Base-by-base conservation (phyloP, 1,140 invertebrate genomes). In the Dryas iulia region DNA sequence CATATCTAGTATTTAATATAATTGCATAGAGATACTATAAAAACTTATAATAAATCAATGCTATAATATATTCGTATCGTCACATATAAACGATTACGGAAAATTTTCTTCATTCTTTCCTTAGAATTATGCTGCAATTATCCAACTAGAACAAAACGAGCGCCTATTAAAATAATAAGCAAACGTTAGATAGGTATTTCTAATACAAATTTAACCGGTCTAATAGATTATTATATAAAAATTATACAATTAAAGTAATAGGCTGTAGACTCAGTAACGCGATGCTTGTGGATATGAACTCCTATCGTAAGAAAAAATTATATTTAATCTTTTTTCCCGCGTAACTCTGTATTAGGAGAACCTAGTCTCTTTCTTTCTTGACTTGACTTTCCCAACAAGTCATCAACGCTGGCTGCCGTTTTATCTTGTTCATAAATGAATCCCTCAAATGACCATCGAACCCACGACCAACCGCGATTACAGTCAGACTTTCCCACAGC, bases 141-240 rank as follows among this genome's bases (percentile, higher is more conserved):
- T 77, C 53, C 52, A 30, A 64, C 69, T 71, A 78, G 77, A 78
- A 86, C 79, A 77, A 83, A 85, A 84, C 82, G 74, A 80, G 71
- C 68, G 66, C 71, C 77, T 79, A 86, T 86, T 86, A 85, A 77
- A 79, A 77, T 86, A 86, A 86, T 85, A 21, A 21, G 14, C 6
- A 10, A 18, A 8, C 18, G 39, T 47, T 47, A 47, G 18, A 21
- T 47, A 47, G 8, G 7, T 18, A 47, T 47, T 47, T 47, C 39
- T 47, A 21, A 47, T 21, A 47, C n/a, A 39, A 81, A 82, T 72
- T 39, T 60, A 72, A 77, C 77, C 73, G 74, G 82, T 81, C 60
- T 30, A 35, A 35, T 35, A 35, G 33, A n/a, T 14, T 35, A 35
- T 35, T n/a, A 35, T 35, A 33, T n/a, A 35, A 35, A 47, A 47